Evolutionary conservation across 2,113 vertebrate genomes (phyloP).

Genomic region (Xiphophorus couchianus): DNA sequence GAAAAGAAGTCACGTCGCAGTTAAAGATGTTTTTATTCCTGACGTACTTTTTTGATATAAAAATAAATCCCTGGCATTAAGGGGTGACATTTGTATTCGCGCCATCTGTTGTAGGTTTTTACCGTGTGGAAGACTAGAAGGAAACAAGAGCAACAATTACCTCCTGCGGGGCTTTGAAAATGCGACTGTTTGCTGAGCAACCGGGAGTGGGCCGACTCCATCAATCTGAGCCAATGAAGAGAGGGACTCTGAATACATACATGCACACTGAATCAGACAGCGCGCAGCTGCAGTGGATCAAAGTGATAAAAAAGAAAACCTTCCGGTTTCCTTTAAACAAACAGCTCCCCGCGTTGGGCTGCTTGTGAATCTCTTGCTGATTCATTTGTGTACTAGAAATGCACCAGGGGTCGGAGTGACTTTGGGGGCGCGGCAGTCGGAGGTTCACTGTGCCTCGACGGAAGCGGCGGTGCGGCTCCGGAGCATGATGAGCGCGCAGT

Average conservation of each 20-base stretch:
- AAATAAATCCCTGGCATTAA: neutral
- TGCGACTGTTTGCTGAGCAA: constrained; percentile 13
- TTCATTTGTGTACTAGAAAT: constrained; percentile 59
- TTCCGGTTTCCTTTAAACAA: neutral
- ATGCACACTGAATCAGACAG: constrained; percentile 5
- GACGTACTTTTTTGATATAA: neutral
- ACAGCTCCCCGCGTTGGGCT: neutral
- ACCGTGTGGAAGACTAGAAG: neutral
- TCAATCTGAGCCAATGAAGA: constrained; percentile 6
- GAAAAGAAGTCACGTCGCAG: neutral
- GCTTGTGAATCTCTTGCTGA: constrained; percentile 10
- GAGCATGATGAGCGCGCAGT: constrained; percentile 62
- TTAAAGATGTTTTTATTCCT: neutral
- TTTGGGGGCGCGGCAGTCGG: constrained; percentile 41
- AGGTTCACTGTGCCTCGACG: constrained; percentile 32
- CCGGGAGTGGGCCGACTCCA: constrained; percentile 16
- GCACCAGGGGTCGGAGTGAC: constrained; percentile 52
- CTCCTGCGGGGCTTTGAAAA: neutral
- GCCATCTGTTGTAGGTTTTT: neutral
- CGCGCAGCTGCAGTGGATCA: neutral
- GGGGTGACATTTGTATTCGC: constrained; percentile 7
- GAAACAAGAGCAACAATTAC: constrained; percentile 3
- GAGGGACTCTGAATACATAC: neutral
- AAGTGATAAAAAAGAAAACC: neutral
- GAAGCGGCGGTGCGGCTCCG: constrained; percentile 31